These are phyloP conservation scores for Volucella inflata DNA, from an alignment of 2,888 invertebrate genomes.

Conservation along the genomic window DNA sequence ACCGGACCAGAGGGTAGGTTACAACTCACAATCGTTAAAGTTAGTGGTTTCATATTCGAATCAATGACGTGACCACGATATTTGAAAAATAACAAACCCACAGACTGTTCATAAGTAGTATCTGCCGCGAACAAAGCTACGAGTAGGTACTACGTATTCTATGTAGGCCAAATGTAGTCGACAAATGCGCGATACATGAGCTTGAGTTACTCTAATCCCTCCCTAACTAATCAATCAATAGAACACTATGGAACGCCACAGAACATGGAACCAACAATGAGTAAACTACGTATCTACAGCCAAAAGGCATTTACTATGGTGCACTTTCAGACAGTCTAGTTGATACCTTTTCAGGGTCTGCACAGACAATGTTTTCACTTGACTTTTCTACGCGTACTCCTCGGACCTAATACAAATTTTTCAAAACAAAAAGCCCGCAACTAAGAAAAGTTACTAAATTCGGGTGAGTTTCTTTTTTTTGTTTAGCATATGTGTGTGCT, in stretches of 20 bases:
- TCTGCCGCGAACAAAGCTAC: not conserved
- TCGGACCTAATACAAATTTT: too few relatives aligned
- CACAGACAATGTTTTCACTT: not conserved
- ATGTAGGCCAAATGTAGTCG: slow-evolving; percentile 50
- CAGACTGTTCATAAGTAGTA: not conserved
- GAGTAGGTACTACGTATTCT: slow-evolving; percentile 18
- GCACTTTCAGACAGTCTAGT: slow-evolving; percentile 62
- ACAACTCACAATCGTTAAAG: slow-evolving; percentile 7
- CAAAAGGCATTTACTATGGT: slow-evolving; percentile 12
- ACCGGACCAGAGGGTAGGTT: not conserved
- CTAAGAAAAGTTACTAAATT: not conserved
- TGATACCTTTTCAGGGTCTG: slow-evolving; percentile 28
- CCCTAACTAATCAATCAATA: slow-evolving; percentile 64
- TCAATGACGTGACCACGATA: slow-evolving; percentile 48
- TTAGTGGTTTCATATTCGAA: slow-evolving; percentile 37
- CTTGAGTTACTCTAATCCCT: not conserved
- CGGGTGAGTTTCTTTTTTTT: not conserved
- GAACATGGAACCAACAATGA: slow-evolving; percentile 9
- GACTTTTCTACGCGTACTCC: too few relatives aligned
- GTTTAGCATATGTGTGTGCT: not conserved
- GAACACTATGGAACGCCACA: slow-evolving; percentile 22
- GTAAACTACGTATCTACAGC: slow-evolving; percentile 11
- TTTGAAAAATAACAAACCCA: slow-evolving; percentile 52
- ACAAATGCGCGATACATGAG: slow-evolving; percentile 42
- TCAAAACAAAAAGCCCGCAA: too few relatives aligned